Conservation (phyloP, 2,113 vertebrate species). For the Rynchops niger region DNA sequence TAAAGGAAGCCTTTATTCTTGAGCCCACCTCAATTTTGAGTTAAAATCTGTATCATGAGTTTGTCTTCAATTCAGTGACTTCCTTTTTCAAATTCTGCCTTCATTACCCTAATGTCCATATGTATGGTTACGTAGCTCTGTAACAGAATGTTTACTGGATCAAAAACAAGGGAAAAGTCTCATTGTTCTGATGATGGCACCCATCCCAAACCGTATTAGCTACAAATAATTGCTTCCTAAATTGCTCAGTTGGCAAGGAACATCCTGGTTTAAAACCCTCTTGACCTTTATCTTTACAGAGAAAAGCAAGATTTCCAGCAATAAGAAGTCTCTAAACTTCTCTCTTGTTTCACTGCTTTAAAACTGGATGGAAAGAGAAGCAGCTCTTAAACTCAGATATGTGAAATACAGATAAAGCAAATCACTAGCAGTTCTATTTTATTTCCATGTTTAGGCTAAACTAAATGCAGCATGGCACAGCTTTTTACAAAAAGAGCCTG, state of each 20-base stretch:
- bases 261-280: neutral
- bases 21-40: neutral
- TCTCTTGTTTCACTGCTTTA: neutral
- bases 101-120: neutral
- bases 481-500: neutral
- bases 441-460: neutral
- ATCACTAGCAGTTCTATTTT: neutral
- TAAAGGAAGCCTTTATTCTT: neutral
- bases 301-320: slow-evolving; percentile 3
- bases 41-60: neutral
- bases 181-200: neutral
- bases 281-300: slow-evolving; percentile 9
- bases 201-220: neutral
- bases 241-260: neutral
- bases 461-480: neutral
- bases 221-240: slow-evolving; percentile 16
- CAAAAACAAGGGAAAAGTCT: neutral
- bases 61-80: neutral
- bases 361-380: neutral
- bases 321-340: neutral
- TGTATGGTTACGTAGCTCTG: neutral
- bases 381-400: neutral
- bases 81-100: neutral
- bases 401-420: neutral
- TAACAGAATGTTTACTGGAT: neutral